Evolutionary conservation across 2,113 vertebrate genomes (phyloP).

Genomic region (Cynocephalus volans): DNA sequence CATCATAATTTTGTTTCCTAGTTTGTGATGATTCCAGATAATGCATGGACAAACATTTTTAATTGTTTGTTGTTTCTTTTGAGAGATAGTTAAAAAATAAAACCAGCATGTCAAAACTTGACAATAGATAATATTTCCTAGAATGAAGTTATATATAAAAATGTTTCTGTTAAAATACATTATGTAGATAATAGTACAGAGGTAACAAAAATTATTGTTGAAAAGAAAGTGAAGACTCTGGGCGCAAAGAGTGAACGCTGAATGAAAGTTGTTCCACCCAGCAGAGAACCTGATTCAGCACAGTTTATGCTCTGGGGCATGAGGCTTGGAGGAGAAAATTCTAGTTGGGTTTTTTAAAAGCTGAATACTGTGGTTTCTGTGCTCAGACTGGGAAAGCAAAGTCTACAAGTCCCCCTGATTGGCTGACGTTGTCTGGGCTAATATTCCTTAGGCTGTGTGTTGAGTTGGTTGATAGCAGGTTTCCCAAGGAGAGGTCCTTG

Average conservation of each 20-base stretch:
- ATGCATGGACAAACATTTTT: not conserved
- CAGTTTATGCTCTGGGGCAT: not conserved
- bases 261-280: not conserved
- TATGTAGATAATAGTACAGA: not conserved
- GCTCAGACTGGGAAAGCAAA: not conserved
- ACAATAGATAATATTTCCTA: not conserved
- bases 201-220: not conserved
- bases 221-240: constrained; percentile 32
- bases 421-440: not conserved
- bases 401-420: not conserved
- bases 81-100: constrained; percentile 46
- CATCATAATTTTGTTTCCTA: constrained; percentile 6
- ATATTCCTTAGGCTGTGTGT: not conserved
- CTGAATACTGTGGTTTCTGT: not conserved
- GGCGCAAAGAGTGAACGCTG: not conserved
- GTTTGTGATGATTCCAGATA: not conserved
- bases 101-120: not conserved
- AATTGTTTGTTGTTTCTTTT: not conserved
- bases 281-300: not conserved
- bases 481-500: not conserved
- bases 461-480: not conserved
- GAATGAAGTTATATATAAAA: constrained; percentile 6
- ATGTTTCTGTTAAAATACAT: constrained; percentile 18
- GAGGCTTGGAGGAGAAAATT: constrained; percentile 7
- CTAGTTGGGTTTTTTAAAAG: not conserved